Percentiles rank a stretch among this genome's conserved stretches.
Evolutionary conservation across 2,797 vertebrate genomes (phyloP).

Genomic region (Rhinella marina): DNA sequence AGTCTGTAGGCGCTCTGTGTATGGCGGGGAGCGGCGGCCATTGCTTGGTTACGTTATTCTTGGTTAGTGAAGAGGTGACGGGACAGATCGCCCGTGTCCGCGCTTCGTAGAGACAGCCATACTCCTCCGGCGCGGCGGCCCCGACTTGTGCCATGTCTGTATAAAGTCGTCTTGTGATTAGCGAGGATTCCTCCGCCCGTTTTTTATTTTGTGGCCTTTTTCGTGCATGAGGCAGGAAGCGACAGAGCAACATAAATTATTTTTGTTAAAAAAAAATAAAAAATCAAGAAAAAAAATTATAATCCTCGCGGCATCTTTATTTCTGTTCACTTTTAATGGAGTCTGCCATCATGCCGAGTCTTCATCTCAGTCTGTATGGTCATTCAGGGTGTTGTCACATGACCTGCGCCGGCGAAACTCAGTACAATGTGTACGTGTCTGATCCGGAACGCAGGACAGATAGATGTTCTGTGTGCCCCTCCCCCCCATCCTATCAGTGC

Average conservation of each 20-base stretch:
- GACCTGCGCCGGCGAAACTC: too few species aligned
- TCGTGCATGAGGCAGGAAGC: constrained; percentile 12
- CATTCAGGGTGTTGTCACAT: too few species aligned
- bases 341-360: too few species aligned
- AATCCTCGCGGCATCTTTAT: background rate
- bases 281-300: background rate
- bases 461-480: too few species aligned
- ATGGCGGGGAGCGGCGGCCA: background rate
- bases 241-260: background rate
- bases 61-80: background rate
- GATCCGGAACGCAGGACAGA: too few species aligned
- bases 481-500: too few species aligned
- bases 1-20: constrained; percentile 17
- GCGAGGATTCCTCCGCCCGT: background rate
- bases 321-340: background rate
- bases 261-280: constrained; percentile 19
- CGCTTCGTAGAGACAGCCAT: background rate
- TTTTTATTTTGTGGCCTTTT: constrained; percentile 53
- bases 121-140: background rate
- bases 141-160: constrained; percentile 22
- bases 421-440: too few species aligned
- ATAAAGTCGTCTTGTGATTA: constrained; percentile 11
- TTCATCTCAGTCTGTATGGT: background rate
- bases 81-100: background rate
- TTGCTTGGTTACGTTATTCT: background rate